Base-by-base conservation (phyloP, 2,888 invertebrate species). In the Rhagonycha fulva region DNA sequence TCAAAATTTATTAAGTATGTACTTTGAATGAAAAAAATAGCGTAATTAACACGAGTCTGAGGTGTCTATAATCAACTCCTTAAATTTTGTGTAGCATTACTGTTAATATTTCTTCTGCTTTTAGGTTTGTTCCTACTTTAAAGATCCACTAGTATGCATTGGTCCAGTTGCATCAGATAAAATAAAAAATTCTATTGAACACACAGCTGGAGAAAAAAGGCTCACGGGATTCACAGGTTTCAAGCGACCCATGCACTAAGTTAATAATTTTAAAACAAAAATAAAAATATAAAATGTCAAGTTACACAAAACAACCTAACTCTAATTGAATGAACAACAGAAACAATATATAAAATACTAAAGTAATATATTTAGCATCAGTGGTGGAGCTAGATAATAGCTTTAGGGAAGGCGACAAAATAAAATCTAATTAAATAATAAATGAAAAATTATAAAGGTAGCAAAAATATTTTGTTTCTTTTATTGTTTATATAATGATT, bases 81-180 rank as follows among this genome's bases (percentile, higher is more conserved):
- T 23, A 23, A 68, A 26, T 4, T 24, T 0, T 7, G 2, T 68
- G 4, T 30, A 28, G 68, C 14, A 10, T n/a, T 3, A 1, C 14
- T 12, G 11, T 32, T 32, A 60, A 28, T 30, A n/a, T 19, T 60
- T 62, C 1, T 19, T 68, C 62, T 63, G 69, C 32, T 79, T 80
- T 47, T 88, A 94, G 94, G 93, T 94, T 81, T 96, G 96, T 88
- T 94, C 95, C n/a, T 96, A 96, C 88, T 96, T 96, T 92, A 95
- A 95, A 86, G 96, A 96, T 84, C 94, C 96, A 0, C 89, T 96
- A 68, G 94, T 95, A 19, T 96, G 96, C 90, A 94, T 96, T 84
- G 96, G 95, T 0, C 94, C 94, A 0, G 95, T 96, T 0, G 95
- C 95, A 9, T 92, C 93, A 2, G 95, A 95, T 84, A 94, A 94